Evolutionary conservation across 1,140 invertebrate genomes (phyloP), one percentile per base, ranked within the genome.

Genomic region (Anastatus disparis): DNA sequence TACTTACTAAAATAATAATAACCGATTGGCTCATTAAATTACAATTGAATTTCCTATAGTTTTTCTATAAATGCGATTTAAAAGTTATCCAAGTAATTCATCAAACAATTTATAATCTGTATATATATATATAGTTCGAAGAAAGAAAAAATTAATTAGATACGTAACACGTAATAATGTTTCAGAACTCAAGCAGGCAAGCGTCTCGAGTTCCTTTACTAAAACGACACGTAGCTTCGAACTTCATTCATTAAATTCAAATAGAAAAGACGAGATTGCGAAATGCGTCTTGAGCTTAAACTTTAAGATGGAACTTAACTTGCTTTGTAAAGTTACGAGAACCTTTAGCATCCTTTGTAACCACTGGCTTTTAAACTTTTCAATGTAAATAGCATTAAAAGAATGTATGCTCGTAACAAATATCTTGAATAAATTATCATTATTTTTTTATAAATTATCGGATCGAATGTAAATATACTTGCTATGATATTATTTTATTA

Each of bases 211-310:
- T 50, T 50, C 12, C 56, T 62, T 50, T 38, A 52, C 22, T 35
- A 52, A n/a, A 52, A 53, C 67, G 24, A 53, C 46, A 42, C 40
- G 40, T 27, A 56, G 4, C 50, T 44, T 55, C 42, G 61, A 70
- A 70, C 26, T 70, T 70, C 38, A 70, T 70, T 70, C 69, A 70
- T 70, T 58, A 70, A 64, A 70, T 64, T 70, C 40, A 64, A 70
- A 70, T 70, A 35, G 42, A 6, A 64, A n/a, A 64, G 59, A 58
- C 42, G 69, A 64, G 69, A 70, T 64, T 63, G 53, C 52, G 52
- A 64, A 38, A 52, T 40, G 24, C 48, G 27, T n/a, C 42, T 40
- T 48, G 22, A 56, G 27, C 24, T 70, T 48, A 56, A 70, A 64
- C 13, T 64, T n/a, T 63, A 58, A 70, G 61, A 64, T 64, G 40